Evolutionary conservation across 2,888 invertebrate species (phyloP).

Genomic region (Emmelina monodactyla): DNA sequence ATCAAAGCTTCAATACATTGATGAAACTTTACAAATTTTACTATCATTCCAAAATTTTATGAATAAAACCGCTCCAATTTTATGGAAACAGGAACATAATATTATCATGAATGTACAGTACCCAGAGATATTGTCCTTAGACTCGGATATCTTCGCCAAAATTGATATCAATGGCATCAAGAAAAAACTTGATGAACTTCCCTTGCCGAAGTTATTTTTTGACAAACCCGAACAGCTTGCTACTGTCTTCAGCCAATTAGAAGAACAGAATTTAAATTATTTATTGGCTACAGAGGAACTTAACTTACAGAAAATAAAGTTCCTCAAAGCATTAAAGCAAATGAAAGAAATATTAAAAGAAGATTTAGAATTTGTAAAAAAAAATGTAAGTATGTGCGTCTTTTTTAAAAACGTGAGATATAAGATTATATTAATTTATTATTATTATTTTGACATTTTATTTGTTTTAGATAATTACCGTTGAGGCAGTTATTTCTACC

Average conservation of each 20-base stretch:
- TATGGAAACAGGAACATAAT: slow-evolving; percentile 43
- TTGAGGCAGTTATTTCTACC: slow-evolving; percentile 38
- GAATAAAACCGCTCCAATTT: slow-evolving; percentile 42
- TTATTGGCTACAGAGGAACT: slow-evolving; percentile 49
- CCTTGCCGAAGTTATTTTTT: slow-evolving; percentile 44
- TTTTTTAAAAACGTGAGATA: neutral
- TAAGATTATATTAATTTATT: slow-evolving; percentile 2
- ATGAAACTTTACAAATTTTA: slow-evolving; percentile 46
- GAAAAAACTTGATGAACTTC: slow-evolving; percentile 28
- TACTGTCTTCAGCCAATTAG: slow-evolving; percentile 36
- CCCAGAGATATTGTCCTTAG: slow-evolving; percentile 33
- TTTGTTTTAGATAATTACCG: slow-evolving; percentile 34
- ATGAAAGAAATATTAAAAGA: slow-evolving; percentile 30
- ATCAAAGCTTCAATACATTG: slow-evolving; percentile 50
- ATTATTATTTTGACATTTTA: neutral
- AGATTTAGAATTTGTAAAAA: slow-evolving; percentile 38
- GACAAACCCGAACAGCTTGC: slow-evolving; percentile 40
- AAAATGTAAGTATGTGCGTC: slow-evolving; percentile 30
- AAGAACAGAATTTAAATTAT: slow-evolving; percentile 55
- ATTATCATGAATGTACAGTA: slow-evolving; percentile 28
- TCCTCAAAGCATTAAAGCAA: slow-evolving; percentile 32
- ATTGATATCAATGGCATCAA: slow-evolving; percentile 28
- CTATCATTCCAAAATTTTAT: slow-evolving; percentile 51
- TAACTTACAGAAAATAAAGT: slow-evolving; percentile 41
- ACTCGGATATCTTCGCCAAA: slow-evolving; percentile 36